Evolutionary conservation across 1,140 invertebrate species (phyloP).

Genomic region (Caerostris darwini): DNA sequence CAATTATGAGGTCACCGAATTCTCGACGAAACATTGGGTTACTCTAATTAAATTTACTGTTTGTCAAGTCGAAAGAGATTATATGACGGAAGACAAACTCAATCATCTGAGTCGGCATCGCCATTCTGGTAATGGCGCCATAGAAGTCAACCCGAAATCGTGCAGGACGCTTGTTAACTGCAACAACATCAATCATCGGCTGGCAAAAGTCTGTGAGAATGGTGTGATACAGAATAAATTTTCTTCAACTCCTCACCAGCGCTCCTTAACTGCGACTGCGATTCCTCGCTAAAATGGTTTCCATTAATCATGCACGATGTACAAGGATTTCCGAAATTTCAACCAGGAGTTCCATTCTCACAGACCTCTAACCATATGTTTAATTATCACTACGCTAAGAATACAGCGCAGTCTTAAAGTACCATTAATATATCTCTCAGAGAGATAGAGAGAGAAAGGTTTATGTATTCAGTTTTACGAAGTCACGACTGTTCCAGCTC

Average conservation of each 20-base stretch:
- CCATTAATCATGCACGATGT: conserved; percentile 49
- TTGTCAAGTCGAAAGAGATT: neutral
- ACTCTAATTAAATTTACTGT: conserved; percentile 32
- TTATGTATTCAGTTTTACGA: neutral
- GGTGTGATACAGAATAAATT: conserved; percentile 35
- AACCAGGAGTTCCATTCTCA: conserved; percentile 1
- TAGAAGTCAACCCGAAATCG: conserved; percentile 11
- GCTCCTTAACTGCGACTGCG: neutral
- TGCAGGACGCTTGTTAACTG: conserved; percentile 18
- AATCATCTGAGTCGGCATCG: neutral
- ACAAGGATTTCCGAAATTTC: conserved; percentile 50
- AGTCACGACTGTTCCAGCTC: neutral
- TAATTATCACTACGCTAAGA: conserved; percentile 17
- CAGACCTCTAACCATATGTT: neutral
- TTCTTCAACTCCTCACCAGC: neutral
- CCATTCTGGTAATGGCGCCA: conserved; percentile 7
- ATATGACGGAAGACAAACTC: neutral
- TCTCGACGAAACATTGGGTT: neutral
- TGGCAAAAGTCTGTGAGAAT: neutral
- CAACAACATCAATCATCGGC: conserved; percentile 31
- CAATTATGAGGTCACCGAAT: neutral
- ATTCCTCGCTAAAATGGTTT: conserved; percentile 11
- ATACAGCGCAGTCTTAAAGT: conserved; percentile 15
- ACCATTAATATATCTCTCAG: conserved; percentile 19
- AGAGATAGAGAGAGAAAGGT: neutral